Conservation (phyloP, 2,113 vertebrate species). For the Oenanthe oenanthe region DNA sequence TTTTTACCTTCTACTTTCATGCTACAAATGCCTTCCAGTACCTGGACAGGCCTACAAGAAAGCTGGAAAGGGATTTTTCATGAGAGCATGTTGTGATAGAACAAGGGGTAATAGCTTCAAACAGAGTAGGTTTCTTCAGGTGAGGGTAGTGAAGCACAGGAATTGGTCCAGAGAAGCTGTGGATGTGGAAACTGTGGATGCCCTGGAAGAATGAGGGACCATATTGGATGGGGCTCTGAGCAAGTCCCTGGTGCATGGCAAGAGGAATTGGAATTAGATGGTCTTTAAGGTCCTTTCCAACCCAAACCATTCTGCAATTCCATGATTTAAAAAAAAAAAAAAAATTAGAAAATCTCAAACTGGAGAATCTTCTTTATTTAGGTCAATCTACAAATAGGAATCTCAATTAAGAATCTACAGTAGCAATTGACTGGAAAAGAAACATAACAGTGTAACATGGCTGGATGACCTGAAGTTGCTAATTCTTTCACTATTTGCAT, state of each 20-base stretch:
- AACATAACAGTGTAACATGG: neutral
- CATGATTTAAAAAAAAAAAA: neutral
- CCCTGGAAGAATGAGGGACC: neutral
- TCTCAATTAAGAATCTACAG: neutral
- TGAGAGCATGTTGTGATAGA: neutral
- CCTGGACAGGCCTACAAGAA: neutral
- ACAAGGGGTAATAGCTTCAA: neutral
- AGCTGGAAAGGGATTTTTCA: neutral
- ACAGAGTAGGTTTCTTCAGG: neutral
- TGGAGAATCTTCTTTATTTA: neutral
- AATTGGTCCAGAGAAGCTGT: neutral
- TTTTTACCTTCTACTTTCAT: neutral
- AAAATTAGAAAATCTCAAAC: neutral
- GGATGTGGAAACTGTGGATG: neutral
- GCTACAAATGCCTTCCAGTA: neutral
- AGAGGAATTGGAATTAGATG: neutral
- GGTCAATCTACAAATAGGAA: neutral
- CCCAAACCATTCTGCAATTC: neutral
- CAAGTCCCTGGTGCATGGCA: neutral
- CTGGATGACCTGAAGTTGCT: neutral
- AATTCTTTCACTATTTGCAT: neutral
- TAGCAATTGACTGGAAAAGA: neutral
- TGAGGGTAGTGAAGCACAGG: neutral
- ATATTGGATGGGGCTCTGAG: neutral
- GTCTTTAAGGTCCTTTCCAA: neutral